These are phyloP conservation scores for Gryon sp. DNA, from an alignment of 1,140 invertebrate genomes.

Conservation along the genomic window DNA sequence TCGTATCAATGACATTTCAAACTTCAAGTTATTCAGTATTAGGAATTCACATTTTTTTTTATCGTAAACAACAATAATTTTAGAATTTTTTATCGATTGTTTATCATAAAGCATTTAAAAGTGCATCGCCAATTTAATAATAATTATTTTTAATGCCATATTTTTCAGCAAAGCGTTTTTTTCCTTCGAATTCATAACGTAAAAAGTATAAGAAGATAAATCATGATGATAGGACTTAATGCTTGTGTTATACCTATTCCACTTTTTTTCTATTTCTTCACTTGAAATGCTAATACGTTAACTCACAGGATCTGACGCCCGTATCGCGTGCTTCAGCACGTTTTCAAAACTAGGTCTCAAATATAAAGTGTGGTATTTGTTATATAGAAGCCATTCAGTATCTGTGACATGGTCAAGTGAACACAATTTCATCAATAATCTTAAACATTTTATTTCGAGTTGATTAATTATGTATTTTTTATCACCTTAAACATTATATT, in stretches of 20 bases:
- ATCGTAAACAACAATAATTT: neutral
- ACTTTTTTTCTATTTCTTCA: conserved; percentile 19
- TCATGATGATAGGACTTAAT: conserved; percentile 14
- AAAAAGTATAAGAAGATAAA: conserved; percentile 1
- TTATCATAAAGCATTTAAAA: no score
- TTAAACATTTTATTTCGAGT: no score
- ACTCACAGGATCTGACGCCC: conserved; percentile 18
- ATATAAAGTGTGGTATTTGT: conserved; percentile 26
- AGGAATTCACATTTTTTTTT: neutral
- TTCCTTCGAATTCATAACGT: no score
- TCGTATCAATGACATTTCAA: neutral
- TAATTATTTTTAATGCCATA: no score
- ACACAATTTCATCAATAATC: no score
- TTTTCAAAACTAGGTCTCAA: conserved; percentile 39
- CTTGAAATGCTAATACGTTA: conserved; percentile 34
- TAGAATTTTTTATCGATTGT: no score
- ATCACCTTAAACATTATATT: no score
- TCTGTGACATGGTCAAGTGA: conserved; percentile 9
- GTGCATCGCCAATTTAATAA: no score
- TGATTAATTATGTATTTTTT: no score
- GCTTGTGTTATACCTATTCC: conserved; percentile 11
- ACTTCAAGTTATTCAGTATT: neutral
- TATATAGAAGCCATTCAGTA: conserved; percentile 10
- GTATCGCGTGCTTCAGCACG: conserved; percentile 39
- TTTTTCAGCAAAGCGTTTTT: no score